phyloP scores from a whole-genome alignment of 2,113 vertebrate species.

The Zosterops pallidus region DNA sequence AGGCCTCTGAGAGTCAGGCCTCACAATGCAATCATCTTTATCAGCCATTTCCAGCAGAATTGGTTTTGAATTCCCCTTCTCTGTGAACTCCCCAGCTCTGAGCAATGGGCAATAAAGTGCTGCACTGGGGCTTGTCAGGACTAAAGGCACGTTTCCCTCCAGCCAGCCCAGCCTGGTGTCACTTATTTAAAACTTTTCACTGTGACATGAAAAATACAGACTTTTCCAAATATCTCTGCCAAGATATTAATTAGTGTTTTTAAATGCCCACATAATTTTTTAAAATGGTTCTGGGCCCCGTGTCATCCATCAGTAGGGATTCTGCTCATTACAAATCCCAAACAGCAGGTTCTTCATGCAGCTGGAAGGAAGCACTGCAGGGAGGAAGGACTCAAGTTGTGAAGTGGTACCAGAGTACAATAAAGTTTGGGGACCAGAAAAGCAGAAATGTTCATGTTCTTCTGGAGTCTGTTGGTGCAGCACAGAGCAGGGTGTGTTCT shows the following conservation, averaged over 20 bases:
- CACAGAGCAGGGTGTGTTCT: not conserved
- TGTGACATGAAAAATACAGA: not conserved
- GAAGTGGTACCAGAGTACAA: not conserved
- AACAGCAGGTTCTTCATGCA: not conserved
- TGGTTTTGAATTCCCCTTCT: not conserved
- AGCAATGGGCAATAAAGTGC: not conserved
- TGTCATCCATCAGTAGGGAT: slow-evolving; percentile 19
- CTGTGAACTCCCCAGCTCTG: not conserved
- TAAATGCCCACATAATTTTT: not conserved
- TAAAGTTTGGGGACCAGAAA: not conserved
- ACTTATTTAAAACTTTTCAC: slow-evolving; percentile 5
- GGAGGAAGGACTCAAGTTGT: not conserved
- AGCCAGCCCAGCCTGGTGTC: not conserved
- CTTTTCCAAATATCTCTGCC: not conserved
- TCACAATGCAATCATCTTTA: not conserved
- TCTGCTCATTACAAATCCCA: not conserved
- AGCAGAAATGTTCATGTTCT: not conserved
- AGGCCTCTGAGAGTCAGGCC: not conserved
- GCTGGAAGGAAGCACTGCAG: not conserved
- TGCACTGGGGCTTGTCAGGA: not conserved
- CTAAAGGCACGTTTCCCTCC: not conserved
- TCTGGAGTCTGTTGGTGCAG: not conserved
- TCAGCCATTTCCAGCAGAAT: slow-evolving; percentile 19
- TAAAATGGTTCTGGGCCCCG: not conserved
- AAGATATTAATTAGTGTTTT: slow-evolving; percentile 46